phyloP scores from a whole-genome alignment of 2,797 vertebrate species.

The Pseudopleuronectes americanus region DNA sequence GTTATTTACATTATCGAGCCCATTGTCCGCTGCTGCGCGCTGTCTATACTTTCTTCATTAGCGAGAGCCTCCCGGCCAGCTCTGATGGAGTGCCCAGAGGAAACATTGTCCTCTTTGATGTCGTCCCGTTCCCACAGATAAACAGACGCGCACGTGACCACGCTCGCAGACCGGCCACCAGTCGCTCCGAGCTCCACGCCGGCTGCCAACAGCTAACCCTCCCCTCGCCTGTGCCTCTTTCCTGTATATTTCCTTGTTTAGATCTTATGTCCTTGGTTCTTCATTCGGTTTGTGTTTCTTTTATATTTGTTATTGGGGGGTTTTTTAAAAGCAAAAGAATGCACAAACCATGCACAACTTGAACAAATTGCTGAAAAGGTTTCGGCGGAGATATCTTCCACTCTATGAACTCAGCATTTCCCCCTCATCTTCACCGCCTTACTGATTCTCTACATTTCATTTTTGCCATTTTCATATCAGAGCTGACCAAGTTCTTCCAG shows the following conservation, averaged over 20 bases:
- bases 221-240: constrained; percentile 37
- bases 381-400: constrained; percentile 2
- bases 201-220: constrained; percentile 28
- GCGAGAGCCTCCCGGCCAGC: constrained; percentile 36
- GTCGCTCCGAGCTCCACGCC: constrained; percentile 46
- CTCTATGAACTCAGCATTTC: constrained; percentile 5
- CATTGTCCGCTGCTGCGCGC: constrained; percentile 42
- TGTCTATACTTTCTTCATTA: constrained; percentile 58
- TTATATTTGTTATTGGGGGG: constrained; percentile 2
- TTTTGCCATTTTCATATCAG: constrained; percentile 32
- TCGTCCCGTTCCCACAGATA: constrained; percentile 54
- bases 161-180: constrained; percentile 31
- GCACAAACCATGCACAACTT: constrained; percentile 1
- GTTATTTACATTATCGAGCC: constrained; percentile 64
- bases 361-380: constrained; percentile 26
- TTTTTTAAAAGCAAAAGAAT: constrained; percentile 23
- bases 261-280: constrained; percentile 31
- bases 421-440: background rate
- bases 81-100: constrained; percentile 43
- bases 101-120: constrained; percentile 62
- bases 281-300: constrained; percentile 15
- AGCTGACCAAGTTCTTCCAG: constrained; percentile 34
- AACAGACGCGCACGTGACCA: constrained; percentile 43
- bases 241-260: constrained; percentile 28
- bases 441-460: background rate